Percentiles rank a stretch among this genome's conserved stretches.
Evolutionary conservation across 2,113 vertebrate species (phyloP).

Genomic region (cattle (Bos taurus)): ARS-UCD2.0 NC_037351.1:17337001-17337500

Average conservation of each 20-base stretch:
- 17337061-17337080: slow-evolving; percentile 43
- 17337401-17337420: slow-evolving; percentile 77
- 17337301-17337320: slow-evolving; percentile 71
- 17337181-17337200: slow-evolving; percentile 78
- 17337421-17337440: slow-evolving; percentile 80
- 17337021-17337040: slow-evolving; percentile 47
- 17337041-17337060: slow-evolving; percentile 27
- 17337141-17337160: slow-evolving; percentile 76
- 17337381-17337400: slow-evolving; percentile 61
- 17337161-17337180: slow-evolving; percentile 70
- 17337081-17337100: slow-evolving; percentile 51
- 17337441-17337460: slow-evolving; percentile 73
- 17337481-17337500: slow-evolving; percentile 78
- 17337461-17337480: slow-evolving; percentile 74
- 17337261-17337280: slow-evolving; percentile 67
- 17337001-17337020: slow-evolving; percentile 22
- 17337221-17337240: slow-evolving; percentile 75
- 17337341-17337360: slow-evolving; percentile 65
- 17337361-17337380: slow-evolving; percentile 51
- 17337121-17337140: slow-evolving; percentile 65
- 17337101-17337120: slow-evolving; percentile 64
- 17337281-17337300: slow-evolving; percentile 69
- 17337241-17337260: slow-evolving; percentile 72
- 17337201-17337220: slow-evolving; percentile 78
- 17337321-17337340: slow-evolving; percentile 79